Evolutionary conservation across 2,113 vertebrate genomes (phyloP), one percentile per base, ranked within the genome.

Genomic region (Paralichthys olivaceus): DNA sequence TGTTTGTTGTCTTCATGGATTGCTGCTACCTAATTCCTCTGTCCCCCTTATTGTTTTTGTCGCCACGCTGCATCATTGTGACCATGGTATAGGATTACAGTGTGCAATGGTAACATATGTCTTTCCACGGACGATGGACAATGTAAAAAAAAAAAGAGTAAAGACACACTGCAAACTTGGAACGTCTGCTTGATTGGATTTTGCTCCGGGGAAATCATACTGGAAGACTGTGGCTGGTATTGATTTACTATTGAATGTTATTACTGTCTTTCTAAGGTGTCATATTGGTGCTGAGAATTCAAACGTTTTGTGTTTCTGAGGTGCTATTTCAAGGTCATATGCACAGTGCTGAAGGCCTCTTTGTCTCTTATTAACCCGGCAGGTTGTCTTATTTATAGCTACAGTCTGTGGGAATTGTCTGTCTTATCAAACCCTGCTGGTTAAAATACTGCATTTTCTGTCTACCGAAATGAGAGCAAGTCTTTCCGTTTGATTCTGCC

Each of bases 221-320:
- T 59, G 72, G 59, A 77, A 43, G 22, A 56, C 15, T n/a, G 53
- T 45, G 51, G 14, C 69, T 70, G 45, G 54, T 85, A 74, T 85
- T 78, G 75, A 85, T 84, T 83, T 65, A 15, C 26, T 62, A 69
- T 67, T 75, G 57, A 82, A 73, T 76, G 13, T 34, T 49, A 9
- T 61, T 68, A 54, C 22, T 72, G 29, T 58, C 14, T 64, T 47
- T 54, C 56, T 72, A 15, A 0, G 63, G 61, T 49, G 49, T 1
- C 17, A 56, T 34, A 3, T 14, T 55, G 40, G 70, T 69, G 57
- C n/a, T 61, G 64, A 60, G 20, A 71, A 78, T 68, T 66, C 20
- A 71, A 59, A 72, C 54, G 70, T 74, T 62, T 63, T 37, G 7
- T 37, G 58, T 75, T 68, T 59, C 51, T 68, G 26, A 80, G 26